Conservation (phyloP, 2,888 invertebrate species). For the Hanleya hanleyi region DNA sequence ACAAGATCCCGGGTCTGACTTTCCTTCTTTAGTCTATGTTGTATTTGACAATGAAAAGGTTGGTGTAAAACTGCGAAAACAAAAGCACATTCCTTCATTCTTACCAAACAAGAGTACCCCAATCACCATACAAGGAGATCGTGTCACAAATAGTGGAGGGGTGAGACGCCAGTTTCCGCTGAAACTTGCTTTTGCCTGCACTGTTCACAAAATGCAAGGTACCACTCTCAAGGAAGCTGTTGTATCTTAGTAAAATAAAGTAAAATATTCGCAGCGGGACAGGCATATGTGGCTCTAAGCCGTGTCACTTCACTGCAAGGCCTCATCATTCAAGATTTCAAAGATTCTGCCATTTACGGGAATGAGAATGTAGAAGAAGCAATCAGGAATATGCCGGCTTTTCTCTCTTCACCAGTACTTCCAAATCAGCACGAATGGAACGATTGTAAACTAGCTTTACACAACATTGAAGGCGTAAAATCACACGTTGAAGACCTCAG, state of each 20-base stretch:
- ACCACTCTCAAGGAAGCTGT: slow-evolving; percentile 15
- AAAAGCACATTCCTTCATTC: not conserved
- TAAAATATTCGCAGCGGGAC: too few species aligned
- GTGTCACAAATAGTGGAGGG: slow-evolving; percentile 1
- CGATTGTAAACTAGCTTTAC: too few species aligned
- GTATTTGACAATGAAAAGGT: not conserved
- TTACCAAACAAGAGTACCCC: not conserved
- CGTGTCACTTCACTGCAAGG: slow-evolving; percentile 24
- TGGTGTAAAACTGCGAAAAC: not conserved
- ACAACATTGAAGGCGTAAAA: too few species aligned
- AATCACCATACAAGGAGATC: slow-evolving; percentile 12
- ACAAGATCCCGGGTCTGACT: not conserved
- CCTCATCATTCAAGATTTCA: too few species aligned
- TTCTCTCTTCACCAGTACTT: too few species aligned
- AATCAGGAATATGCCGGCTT: too few species aligned
- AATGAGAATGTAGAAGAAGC: too few species aligned
- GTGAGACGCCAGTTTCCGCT: slow-evolving; percentile 21
- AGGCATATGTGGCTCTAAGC: slow-evolving; percentile 33
- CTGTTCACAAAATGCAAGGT: slow-evolving; percentile 32
- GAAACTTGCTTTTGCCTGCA: slow-evolving; percentile 24
- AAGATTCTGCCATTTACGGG: too few species aligned
- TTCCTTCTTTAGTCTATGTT: not conserved
- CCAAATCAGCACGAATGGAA: too few species aligned
- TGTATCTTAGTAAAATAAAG: too few species aligned
- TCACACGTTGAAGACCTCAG: too few species aligned